Evolutionary conservation across 2,113 vertebrate genomes (phyloP), one percentile per base, ranked within the genome.

Genomic region (Cercocebus atys): DNA sequence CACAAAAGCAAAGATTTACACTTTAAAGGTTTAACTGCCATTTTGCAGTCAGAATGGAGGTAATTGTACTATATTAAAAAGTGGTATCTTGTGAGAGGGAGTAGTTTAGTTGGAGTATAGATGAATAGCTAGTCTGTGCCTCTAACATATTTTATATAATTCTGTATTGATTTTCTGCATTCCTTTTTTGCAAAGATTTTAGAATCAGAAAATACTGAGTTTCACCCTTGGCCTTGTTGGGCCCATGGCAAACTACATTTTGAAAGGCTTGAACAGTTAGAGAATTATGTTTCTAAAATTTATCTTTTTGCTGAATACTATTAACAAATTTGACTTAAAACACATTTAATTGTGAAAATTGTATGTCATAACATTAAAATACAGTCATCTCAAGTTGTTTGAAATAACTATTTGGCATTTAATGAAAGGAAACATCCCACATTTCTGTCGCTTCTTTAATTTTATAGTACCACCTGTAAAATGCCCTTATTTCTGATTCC

Each of bases 11-110:
- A 57, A 81, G n/a, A 72, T 85, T 5, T 40, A 64, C 0, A 0
- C 16, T 43, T n/a, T 90, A 82, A 84, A 96, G 55, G 40, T 35
- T 96, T 81, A 97, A 75, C 93, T 97, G 78, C 79, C 47, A 45
- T 76, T 94, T 85, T 30, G 55, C 68, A 92, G 59, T 61, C 86
- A 75, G 73, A 40, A 57, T 83, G 75, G 76, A 95, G 84, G 52
- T 0, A 0, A 93, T 14, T 73, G 23, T 86, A 70, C 92, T 32
- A 14, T 40, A 52, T 43, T 90, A 95, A 95, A 88, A 95, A 22
- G 1, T 70, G n/a, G 7, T 22, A 20, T 72, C 45, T 81, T 72
- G 6, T 43, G 23, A 86, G n/a, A 86, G 14, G 18, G 38, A 73
- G 38, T 66, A 59, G 27, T 68, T 95, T 32, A 52, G 94, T 64